Conservation (phyloP, 2,113 vertebrate genomes). For the Toxostoma redivivum region DNA sequence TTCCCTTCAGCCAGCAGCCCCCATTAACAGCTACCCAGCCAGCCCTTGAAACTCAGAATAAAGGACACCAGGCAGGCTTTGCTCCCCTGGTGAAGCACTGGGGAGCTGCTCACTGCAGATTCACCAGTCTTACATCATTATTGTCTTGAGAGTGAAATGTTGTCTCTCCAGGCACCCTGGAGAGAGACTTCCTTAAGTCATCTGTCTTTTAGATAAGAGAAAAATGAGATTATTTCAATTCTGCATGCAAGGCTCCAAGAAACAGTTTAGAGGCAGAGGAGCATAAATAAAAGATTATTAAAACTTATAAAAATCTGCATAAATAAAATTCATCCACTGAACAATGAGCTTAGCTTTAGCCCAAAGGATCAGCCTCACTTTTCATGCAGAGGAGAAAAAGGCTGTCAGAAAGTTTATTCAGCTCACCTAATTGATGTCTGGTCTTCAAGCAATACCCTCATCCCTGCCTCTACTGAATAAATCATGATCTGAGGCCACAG, state of each 20-base stretch:
- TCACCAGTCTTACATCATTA: neutral
- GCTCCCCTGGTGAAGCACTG: neutral
- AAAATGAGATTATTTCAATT: slow-evolving; percentile 20
- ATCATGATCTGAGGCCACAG: neutral
- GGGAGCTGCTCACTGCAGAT: neutral
- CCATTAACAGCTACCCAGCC: neutral
- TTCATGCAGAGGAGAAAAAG: neutral
- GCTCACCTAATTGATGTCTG: neutral
- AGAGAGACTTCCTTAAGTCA: neutral
- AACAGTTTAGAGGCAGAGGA: neutral
- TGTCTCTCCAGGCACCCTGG: neutral
- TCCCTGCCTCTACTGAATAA: neutral
- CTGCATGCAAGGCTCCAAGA: neutral
- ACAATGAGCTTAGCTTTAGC: neutral
- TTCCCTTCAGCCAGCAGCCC: neutral
- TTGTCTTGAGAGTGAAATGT: neutral
- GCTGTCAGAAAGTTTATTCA: neutral
- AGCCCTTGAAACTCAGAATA: neutral
- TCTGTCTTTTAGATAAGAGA: neutral
- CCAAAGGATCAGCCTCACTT: neutral
- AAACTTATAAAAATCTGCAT: neutral
- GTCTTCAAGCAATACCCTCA: neutral
- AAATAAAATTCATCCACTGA: neutral
- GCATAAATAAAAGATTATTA: slow-evolving; percentile 3
- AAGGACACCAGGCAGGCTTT: neutral